A percentile compares a stretch with the other conserved stretches of the same genome.
Evolutionary conservation across 2,113 vertebrate species (phyloP).

Genomic region (Emydocephalus ijimae): DNA sequence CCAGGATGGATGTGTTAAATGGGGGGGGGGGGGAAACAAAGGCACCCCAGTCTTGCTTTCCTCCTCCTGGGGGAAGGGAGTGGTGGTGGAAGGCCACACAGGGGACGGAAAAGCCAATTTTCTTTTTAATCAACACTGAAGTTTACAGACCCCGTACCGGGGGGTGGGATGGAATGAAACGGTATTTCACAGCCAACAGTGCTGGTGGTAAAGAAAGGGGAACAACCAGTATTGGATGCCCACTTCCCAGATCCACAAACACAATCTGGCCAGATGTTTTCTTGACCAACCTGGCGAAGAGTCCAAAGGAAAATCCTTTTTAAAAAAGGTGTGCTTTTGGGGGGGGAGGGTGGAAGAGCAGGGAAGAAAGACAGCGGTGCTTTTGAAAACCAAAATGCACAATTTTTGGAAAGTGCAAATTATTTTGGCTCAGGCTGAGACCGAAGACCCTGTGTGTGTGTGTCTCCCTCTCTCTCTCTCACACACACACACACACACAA

Average conservation of each 20-base stretch:
- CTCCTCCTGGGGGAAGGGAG: neutral
- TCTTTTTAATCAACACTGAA: neutral
- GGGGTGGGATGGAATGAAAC: neutral
- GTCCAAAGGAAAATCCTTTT: neutral
- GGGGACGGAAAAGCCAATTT: neutral
- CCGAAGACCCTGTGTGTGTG: neutral
- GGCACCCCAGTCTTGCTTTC: no score
- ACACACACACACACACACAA: no score
- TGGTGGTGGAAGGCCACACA: neutral
- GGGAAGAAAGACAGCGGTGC: neutral
- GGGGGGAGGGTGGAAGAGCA: neutral
- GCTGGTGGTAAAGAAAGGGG: no score
- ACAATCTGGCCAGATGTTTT: neutral
- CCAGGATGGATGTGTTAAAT: no score
- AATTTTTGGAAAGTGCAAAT: slow-evolving; percentile 16
- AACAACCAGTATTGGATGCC: neutral
- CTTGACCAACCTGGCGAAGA: neutral
- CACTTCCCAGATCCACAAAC: neutral
- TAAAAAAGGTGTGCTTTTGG: neutral
- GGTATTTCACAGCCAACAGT: neutral
- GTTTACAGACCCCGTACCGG: neutral
- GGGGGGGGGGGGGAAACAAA: no score
- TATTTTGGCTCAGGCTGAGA: neutral
- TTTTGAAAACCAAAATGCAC: neutral
- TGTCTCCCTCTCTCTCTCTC: no score